These are phyloP conservation scores for Desmophyllum pertusum DNA, from an alignment of 92 coral and sea anemone species.

Conservation along the genomic window DNA sequence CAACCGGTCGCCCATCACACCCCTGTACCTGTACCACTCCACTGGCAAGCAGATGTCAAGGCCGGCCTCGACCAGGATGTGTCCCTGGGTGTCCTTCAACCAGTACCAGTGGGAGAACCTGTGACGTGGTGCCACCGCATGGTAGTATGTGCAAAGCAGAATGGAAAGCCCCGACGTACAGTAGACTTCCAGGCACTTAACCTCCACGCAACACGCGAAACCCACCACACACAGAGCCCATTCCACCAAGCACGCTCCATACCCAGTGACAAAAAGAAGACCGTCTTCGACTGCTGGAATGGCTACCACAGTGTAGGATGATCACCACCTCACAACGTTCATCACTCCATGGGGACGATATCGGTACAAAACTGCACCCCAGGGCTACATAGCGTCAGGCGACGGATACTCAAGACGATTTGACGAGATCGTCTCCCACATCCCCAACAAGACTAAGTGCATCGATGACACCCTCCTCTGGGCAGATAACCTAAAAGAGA, in stretches of 20 bases:
- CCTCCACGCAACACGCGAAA: slow-evolving; percentile 64
- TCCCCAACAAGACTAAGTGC: slow-evolving; percentile 3
- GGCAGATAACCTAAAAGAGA: slow-evolving; percentile 28
- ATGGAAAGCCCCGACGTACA: slow-evolving; percentile 62
- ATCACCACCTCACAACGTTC: slow-evolving; percentile 68
- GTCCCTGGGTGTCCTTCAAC: too few species aligned
- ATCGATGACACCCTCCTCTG: slow-evolving; percentile 33
- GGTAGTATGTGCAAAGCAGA: slow-evolving; percentile 61
- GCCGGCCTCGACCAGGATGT: slow-evolving; percentile 65
- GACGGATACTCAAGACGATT: slow-evolving; percentile 52
- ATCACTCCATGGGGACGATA: slow-evolving; percentile 77
- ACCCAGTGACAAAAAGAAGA: slow-evolving; percentile 40
- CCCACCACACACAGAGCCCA: slow-evolving; percentile 66
- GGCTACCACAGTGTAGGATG: slow-evolving; percentile 61
- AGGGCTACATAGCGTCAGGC: slow-evolving; percentile 56
- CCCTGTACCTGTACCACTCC: slow-evolving; percentile 61
- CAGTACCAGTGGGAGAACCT: slow-evolving; percentile 49
- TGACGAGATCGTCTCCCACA: slow-evolving; percentile 50
- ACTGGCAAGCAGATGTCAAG: slow-evolving; percentile 66
- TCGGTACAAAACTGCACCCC: slow-evolving; percentile 76
- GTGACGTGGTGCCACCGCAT: slow-evolving; percentile 67
- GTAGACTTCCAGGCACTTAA: slow-evolving; percentile 66
- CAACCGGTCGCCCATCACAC: slow-evolving; percentile 64
- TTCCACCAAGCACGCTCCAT: slow-evolving; percentile 65
- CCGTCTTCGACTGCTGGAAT: slow-evolving; percentile 56